Evolutionary conservation across 1,140 invertebrate genomes (phyloP), one percentile per base, ranked within the genome.

Genomic region (Arctopsyche grandis): DNA sequence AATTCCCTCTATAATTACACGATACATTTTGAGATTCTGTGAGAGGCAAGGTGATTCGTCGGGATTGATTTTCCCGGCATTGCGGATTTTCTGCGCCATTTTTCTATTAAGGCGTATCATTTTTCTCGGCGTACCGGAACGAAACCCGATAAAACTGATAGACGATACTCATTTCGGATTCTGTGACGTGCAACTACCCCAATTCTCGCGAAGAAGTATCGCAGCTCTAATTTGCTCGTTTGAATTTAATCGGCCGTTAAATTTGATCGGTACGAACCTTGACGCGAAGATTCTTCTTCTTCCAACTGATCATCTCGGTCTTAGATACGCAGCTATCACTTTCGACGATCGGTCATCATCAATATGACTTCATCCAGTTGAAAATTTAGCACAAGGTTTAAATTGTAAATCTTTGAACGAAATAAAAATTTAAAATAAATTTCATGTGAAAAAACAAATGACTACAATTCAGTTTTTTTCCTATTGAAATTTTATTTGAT

Each of bases 131-230:
- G 1, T 16, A 52, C 10, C 48, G 48, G 48, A 52, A 52, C 12
- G 12, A 46, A 46, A 46, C 12, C 44, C 44, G 12, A 46, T 52
- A 52, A 52, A 52, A 52, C 48, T 52, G 48, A 52, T 52, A 52
- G 16, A 52, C 48, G 48, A 52, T 52, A 52, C 48, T 52, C 48
- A 52, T 52, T 10, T 52, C 48, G 48, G 48, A 52, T 52, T 52
- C 48, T 52, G 48, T 16, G 48, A 52, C 48, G 12, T 16, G 48
- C 4, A 10, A 3, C 48, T 16, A 14, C 10, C 16, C 16, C 12
- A 14, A 5, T 52, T 52, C 12, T 16, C 48, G 48, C 48, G 4
- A 52, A 3, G 48, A 52, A 52, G 29, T 38, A 52, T 52, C 48
- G 48, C 48, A 1, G 12, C 48, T 52, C 48, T 12, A 52, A 52